A percentile compares a stretch with the other conserved stretches of the same genome.
These are phyloP conservation scores for Tetramorium alpestre DNA, from an alignment of 1,140 invertebrate species.

Conservation along the genomic window DNA sequence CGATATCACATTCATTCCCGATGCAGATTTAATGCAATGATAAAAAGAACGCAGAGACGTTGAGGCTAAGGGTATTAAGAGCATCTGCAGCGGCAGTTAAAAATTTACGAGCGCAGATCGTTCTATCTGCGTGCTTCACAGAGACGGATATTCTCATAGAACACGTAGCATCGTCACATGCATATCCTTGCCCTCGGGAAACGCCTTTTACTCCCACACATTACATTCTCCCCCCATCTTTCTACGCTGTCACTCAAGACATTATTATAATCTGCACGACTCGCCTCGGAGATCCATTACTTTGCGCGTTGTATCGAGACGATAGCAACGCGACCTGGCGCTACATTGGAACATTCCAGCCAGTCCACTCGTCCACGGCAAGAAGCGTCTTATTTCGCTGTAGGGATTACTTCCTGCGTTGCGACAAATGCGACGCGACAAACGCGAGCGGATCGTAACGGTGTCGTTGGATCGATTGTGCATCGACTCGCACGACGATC, in stretches of 20 bases:
- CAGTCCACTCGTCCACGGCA: neutral
- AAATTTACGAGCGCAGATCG: conserved; percentile 5
- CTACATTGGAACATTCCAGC: conserved; percentile 15
- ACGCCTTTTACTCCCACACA: conserved; percentile 36
- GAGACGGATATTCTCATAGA: neutral
- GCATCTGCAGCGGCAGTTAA: neutral
- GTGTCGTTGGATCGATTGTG: conserved; percentile 32
- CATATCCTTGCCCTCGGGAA: conserved; percentile 28
- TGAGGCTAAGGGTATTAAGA: neutral
- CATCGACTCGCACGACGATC: conserved; percentile 51
- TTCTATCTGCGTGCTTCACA: neutral
- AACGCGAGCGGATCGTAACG: conserved; percentile 17
- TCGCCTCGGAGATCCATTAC: conserved; percentile 41
- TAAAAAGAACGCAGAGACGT: neutral
- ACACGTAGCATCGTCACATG: neutral
- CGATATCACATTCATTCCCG: conserved; percentile 3
- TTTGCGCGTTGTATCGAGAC: conserved; percentile 32
- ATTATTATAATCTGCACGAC: conserved; percentile 51
- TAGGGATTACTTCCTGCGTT: conserved; percentile 58
- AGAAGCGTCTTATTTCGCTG: conserved; percentile 38
- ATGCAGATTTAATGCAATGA: neutral
- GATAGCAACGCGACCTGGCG: conserved; percentile 40
- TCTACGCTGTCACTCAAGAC: conserved; percentile 36
- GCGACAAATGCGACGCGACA: conserved; percentile 14
- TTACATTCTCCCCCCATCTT: neutral